phyloP scores from a whole-genome alignment of 2,888 invertebrate species.

The Drosophila diplacantha region DNA sequence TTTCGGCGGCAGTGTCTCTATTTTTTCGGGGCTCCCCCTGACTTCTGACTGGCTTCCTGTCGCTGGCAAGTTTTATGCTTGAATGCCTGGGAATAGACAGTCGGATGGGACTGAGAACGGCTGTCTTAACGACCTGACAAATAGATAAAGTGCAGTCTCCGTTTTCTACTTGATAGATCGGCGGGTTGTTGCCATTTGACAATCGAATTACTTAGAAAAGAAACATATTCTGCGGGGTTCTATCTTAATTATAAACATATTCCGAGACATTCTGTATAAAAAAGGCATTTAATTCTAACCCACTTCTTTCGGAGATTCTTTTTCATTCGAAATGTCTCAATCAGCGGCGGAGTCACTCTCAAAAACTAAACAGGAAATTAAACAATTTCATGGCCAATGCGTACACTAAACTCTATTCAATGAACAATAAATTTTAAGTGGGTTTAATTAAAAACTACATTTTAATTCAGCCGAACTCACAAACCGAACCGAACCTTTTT shows the following conservation, averaged over 20 bases:
- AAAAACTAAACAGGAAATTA: constrained; percentile 52
- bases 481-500: constrained; percentile 13
- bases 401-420: constrained; percentile 48
- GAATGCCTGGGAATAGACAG: constrained; percentile 63
- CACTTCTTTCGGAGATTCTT: constrained; percentile 1
- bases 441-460: constrained; percentile 65
- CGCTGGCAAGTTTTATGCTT: constrained; percentile 65
- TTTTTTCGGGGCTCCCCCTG: constrained; percentile 15
- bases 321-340: constrained; percentile 26
- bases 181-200: constrained; percentile 48
- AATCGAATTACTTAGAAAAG: constrained; percentile 52
- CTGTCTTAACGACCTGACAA: constrained; percentile 61
- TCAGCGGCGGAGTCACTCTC: not conserved
- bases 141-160: constrained; percentile 61
- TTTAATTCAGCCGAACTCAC: constrained; percentile 47
- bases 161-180: constrained; percentile 52
- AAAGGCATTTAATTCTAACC: not conserved
- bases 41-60: constrained; percentile 50
- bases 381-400: constrained; percentile 61
- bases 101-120: constrained; percentile 15
- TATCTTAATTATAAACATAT: constrained; percentile 12
- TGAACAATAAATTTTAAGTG: constrained; percentile 57
- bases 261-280: not conserved
- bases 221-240: constrained; percentile 20
- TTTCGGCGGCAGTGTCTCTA: constrained; percentile 32